A percentile compares a stretch with the other conserved stretches of the same genome.
These are phyloP conservation scores for Mugil cephalus DNA, from an alignment of 2,113 vertebrate species.

Conservation along the genomic window DNA sequence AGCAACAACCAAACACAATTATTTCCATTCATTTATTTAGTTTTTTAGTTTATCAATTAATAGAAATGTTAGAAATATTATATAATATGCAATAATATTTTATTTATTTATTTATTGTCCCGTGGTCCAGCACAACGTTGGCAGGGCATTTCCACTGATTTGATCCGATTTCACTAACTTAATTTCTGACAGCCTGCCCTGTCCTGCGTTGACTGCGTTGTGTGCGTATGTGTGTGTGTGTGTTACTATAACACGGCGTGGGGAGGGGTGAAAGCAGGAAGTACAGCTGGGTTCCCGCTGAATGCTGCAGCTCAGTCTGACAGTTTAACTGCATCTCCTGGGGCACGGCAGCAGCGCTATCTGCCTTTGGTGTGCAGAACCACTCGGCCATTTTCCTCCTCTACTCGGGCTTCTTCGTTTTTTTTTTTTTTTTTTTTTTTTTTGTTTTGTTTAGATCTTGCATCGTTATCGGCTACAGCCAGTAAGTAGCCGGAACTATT, in stretches of 20 bases:
- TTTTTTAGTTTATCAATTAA: no score
- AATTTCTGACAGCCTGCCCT: not conserved
- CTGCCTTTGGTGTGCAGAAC: not conserved
- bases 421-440: not conserved
- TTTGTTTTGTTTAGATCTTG: not conserved
- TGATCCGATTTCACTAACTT: not conserved
- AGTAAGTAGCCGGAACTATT: conserved; percentile 6
- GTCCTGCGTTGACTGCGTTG: not conserved
- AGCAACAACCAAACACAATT: not conserved
- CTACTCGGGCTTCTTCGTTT: no score
- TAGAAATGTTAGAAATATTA: no score
- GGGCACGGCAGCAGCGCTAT: not conserved
- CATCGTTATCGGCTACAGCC: not conserved
- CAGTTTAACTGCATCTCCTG: not conserved
- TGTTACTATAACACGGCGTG: not conserved
- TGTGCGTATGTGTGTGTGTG: not conserved
- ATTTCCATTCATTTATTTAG: not conserved
- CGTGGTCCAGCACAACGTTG: no score
- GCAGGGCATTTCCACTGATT: not conserved
- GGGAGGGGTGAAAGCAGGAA: conserved; percentile 19
- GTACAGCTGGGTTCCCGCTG: not conserved
- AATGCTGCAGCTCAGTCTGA: conserved; percentile 4
- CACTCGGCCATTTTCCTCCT: conserved; percentile 10
- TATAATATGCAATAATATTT: no score
- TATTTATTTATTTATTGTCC: no score